A percentile compares a stretch with the other conserved stretches of the same genome.
phyloP scores from a whole-genome alignment of 2,113 vertebrate species.

The Saguinus imperator region DNA sequence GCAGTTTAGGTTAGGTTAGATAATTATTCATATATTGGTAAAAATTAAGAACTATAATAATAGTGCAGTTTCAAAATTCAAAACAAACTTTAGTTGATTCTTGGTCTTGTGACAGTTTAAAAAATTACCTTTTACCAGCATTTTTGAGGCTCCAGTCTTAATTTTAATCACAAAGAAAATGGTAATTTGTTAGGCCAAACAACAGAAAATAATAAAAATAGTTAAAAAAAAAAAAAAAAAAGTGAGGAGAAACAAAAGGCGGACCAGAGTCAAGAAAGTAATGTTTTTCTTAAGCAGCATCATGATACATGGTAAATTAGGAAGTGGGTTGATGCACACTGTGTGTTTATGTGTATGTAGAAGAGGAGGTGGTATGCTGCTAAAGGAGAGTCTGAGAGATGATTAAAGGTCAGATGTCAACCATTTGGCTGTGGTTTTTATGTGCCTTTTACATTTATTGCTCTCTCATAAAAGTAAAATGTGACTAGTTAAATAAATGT shows the following conservation, averaged over 20 bases:
- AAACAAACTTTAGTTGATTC: slow-evolving; percentile 66
- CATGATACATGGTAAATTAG: slow-evolving; percentile 75
- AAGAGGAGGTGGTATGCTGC: slow-evolving; percentile 45
- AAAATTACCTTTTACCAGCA: slow-evolving; percentile 54
- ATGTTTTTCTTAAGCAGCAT: slow-evolving; percentile 70
- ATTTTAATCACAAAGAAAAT: slow-evolving; percentile 83
- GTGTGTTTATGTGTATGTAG: slow-evolving; percentile 29
- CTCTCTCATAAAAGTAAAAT: slow-evolving; percentile 72
- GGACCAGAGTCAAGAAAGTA: not conserved
- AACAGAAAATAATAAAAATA: slow-evolving; percentile 55
- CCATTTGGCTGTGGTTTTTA: slow-evolving; percentile 63
- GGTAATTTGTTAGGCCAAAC: slow-evolving; percentile 81
- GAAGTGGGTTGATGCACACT: slow-evolving; percentile 51
- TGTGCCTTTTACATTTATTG: slow-evolving; percentile 62
- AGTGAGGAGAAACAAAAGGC: not conserved
- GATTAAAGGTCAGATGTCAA: slow-evolving; percentile 74
- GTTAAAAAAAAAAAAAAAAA: slow-evolving; percentile 53
- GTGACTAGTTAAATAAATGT: slow-evolving; percentile 68
- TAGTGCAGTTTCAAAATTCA: slow-evolving; percentile 52
- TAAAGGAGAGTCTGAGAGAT: slow-evolving; percentile 66
- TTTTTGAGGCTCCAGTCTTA: slow-evolving; percentile 57
- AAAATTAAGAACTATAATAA: slow-evolving; percentile 8
- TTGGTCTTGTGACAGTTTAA: slow-evolving; percentile 51
- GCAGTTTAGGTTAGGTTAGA: not conserved
- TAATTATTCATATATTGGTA: slow-evolving; percentile 23